Conservation (phyloP, 2,113 vertebrate genomes). For the Stercorarius parasiticus region DNA sequence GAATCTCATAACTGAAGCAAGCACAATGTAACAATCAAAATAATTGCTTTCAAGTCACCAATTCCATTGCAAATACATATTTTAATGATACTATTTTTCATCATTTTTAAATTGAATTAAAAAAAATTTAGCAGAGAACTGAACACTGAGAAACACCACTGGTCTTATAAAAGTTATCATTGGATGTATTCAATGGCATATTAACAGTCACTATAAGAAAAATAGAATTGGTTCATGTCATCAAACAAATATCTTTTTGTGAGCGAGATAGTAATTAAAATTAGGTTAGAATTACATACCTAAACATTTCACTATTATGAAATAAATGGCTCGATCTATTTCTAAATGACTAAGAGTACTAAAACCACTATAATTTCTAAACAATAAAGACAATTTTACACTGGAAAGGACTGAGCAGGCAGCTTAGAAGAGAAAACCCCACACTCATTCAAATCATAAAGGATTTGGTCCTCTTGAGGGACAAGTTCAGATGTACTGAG, state of each 20-base stretch:
- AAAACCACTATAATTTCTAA: background rate
- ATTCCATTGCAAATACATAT: background rate
- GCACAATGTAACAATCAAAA: slow-evolving; percentile 18
- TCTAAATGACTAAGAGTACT: background rate
- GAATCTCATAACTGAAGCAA: slow-evolving; percentile 35
- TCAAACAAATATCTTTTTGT: slow-evolving; percentile 3
- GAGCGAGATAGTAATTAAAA: slow-evolving; percentile 37
- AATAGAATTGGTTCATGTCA: background rate
- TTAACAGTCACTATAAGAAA: slow-evolving; percentile 18
- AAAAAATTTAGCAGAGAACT: background rate
- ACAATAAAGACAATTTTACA: background rate
- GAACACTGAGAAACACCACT: background rate
- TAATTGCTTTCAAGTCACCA: background rate
- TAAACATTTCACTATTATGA: slow-evolving; percentile 12
- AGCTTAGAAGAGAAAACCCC: background rate
- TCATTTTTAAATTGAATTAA: background rate
- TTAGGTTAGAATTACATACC: slow-evolving; percentile 24
- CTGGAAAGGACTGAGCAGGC: background rate
- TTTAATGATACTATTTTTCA: background rate
- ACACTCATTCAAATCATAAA: background rate
- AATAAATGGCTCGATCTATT: slow-evolving; percentile 15
- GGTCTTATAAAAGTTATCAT: background rate
- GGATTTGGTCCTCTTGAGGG: background rate
- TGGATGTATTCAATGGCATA: background rate
- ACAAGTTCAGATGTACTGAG: background rate